These are phyloP conservation scores for Microctonus aethiopoides DNA, from an alignment of 2,888 invertebrate genomes.

Conservation along the genomic window DNA sequence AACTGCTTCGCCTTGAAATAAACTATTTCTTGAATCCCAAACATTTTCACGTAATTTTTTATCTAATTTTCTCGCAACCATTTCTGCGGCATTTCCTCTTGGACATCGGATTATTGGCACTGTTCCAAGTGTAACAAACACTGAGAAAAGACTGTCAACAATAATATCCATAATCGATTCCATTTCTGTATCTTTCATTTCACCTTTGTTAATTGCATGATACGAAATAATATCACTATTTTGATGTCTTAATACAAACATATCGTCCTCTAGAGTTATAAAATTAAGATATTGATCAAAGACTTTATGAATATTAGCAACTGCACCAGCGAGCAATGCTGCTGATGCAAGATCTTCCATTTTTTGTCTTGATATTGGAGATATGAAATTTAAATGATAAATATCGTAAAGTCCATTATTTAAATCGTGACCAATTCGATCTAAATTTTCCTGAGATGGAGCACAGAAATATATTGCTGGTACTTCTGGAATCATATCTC, in stretches of 20 bases:
- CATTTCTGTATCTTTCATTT: slow-evolving; percentile 96
- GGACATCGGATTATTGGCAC: slow-evolving; percentile 79
- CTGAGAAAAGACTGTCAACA: slow-evolving; percentile 96
- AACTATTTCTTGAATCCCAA: slow-evolving; percentile 94
- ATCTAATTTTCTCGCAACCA: slow-evolving; percentile 96
- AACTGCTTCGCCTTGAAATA: slow-evolving; percentile 90
- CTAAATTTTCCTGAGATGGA: slow-evolving; percentile 95
- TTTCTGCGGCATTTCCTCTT: slow-evolving; percentile 96
- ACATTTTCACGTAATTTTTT: slow-evolving; percentile 97
- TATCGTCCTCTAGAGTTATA: slow-evolving; percentile 96
- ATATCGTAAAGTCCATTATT: slow-evolving; percentile 91
- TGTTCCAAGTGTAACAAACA: slow-evolving; percentile 94
- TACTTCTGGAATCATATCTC: slow-evolving; percentile 96
- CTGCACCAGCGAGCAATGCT: slow-evolving; percentile 89
- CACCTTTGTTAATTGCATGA: slow-evolving; percentile 93
- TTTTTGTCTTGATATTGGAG: slow-evolving; percentile 91
- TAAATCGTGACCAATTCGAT: slow-evolving; percentile 90
- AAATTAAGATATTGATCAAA: slow-evolving; percentile 99
- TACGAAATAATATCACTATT: slow-evolving; percentile 92
- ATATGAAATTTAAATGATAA: slow-evolving; percentile 96
- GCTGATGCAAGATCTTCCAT: slow-evolving; percentile 95
- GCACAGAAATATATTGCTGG: slow-evolving; percentile 98
- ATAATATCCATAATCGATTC: slow-evolving; percentile 92
- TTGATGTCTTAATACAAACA: slow-evolving; percentile 94
- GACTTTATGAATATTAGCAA: slow-evolving; percentile 92